Evolutionary conservation across 2,888 invertebrate species (phyloP), one percentile per base, ranked within the genome.

Genomic region (Oeneis ivallda): DNA sequence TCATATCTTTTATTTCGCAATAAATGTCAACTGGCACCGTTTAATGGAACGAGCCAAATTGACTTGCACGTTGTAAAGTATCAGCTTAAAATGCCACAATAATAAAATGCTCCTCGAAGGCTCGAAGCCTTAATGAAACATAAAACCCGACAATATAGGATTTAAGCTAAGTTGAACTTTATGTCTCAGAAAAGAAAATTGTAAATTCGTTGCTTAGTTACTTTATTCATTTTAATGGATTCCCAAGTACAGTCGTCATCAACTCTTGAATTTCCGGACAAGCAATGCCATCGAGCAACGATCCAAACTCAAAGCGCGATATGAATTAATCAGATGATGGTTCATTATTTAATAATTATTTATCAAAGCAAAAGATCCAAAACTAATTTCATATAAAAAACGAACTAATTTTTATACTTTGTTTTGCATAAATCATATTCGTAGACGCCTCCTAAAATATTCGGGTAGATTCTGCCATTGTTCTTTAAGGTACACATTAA

Each of bases 71-170:
- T 60, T 66, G 52, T 66, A 66, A 66, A 66, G 39, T 66, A 66
- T 64, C 45, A 53, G 17, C 49, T 32, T 61, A 47, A 68, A 66
- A n/a, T 32, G 34, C 52, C 47, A 45, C 45, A 68, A 54, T 19
- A 67, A 26, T 26, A 26, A 26, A 26, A 67, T 68, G 37, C 34
- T n/a, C n/a, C n/a, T n/a, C n/a, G n/a, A n/a, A n/a, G n/a, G n/a
- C n/a, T 52, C 49, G 62, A 47, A 67, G 63, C 66, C 64, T 72
- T 68, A 74, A 69, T 65, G 57, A 62, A 65, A 64, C 37, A 58
- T 50, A 13, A 64, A 49, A 19, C 47, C 8, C 32, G 9, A 34
- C 3, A 6, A n/a, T n/a, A 10, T 5, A 11, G 11, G 6, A 9
- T 47, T 17, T n/a, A 63, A 34, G n/a, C 13, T 26, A 50, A 58